Percentiles rank a stretch among this genome's conserved stretches.
Conservation (phyloP, 23 tunicate species). For the Corella eumyota region DNA sequence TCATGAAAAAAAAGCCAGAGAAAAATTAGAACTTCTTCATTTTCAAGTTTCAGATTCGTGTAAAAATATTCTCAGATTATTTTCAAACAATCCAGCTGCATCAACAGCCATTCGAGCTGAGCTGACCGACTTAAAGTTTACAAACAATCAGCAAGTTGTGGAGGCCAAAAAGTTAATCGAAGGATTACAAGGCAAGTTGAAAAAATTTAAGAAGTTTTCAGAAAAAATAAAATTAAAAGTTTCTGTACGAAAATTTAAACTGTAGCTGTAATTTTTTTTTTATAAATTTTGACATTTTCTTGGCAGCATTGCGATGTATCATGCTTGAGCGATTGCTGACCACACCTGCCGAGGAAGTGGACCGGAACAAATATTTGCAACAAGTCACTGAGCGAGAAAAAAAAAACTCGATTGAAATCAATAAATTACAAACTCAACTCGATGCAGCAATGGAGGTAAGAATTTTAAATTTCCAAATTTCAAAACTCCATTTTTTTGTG, state of each 20-base stretch:
- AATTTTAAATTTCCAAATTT: background rate
- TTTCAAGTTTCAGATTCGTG: slow-evolving; percentile 33
- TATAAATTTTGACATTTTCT: no score
- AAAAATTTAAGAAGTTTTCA: no score
- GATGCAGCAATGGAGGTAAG: slow-evolving; percentile 78
- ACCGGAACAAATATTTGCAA: slow-evolving; percentile 44
- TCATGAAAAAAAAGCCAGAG: background rate
- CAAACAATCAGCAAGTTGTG: slow-evolving; percentile 3
- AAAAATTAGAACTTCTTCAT: slow-evolving; percentile 8
- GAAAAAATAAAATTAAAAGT: no score
- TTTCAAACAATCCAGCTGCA: slow-evolving; percentile 35
- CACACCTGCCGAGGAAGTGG: slow-evolving; percentile 74
- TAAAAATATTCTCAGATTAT: slow-evolving; percentile 60
- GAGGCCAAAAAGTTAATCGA: slow-evolving; percentile 33
- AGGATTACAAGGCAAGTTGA: slow-evolving; percentile 22
- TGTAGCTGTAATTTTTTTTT: no score
- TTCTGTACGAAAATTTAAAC: no score
- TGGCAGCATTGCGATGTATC: slow-evolving; percentile 66
- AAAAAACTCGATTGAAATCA: slow-evolving; percentile 42
- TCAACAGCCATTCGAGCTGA: slow-evolving; percentile 42
- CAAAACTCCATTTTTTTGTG: background rate
- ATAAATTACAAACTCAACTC: slow-evolving; percentile 68
- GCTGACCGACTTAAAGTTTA: slow-evolving; percentile 8
- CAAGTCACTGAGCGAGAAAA: slow-evolving; percentile 73
- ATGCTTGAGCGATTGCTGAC: slow-evolving; percentile 71